A percentile compares a stretch with the other conserved stretches of the same genome.
Conservation (phyloP, 2,888 invertebrate species). For the Strigamia maritima region DNA sequence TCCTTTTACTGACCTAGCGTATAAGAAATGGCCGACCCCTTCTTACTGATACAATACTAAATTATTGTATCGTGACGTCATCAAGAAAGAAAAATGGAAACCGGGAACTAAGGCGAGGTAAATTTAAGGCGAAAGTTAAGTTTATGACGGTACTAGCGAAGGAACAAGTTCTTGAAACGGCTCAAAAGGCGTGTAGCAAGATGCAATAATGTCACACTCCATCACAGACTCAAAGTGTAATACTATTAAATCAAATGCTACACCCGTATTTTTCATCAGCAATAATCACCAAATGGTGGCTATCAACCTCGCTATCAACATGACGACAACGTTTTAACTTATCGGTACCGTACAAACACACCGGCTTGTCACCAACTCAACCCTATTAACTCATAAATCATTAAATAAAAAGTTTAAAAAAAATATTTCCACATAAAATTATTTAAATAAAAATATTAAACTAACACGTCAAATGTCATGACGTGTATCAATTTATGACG, state of each 20-base stretch:
- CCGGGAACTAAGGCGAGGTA: neutral
- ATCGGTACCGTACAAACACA: neutral
- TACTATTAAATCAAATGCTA: conserved; percentile 2
- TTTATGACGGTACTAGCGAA: neutral
- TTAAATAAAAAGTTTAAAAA: neutral
- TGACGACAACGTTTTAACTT: neutral
- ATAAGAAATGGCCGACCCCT: conserved; percentile 15
- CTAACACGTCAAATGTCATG: neutral
- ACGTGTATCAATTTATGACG: conserved; percentile 15
- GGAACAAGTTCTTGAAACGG: conserved; percentile 10
- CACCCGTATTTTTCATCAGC: neutral
- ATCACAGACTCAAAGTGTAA: conserved; percentile 15
- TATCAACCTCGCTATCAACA: neutral
- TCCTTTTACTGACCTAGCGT: neutral
- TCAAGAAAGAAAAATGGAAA: neutral
- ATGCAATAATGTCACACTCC: conserved; percentile 15
- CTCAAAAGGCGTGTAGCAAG: conserved; percentile 10
- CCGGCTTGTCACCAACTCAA: neutral
- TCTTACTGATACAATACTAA: conserved; percentile 10
- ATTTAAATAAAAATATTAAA: neutral
- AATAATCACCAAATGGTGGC: neutral
- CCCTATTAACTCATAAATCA: neutral
- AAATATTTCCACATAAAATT: neutral
- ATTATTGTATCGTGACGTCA: conserved; percentile 15
- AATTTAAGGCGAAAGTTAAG: conserved; percentile 10